Conservation (phyloP, 1,140 invertebrate genomes). For the Branchinecta lindahli region DNA sequence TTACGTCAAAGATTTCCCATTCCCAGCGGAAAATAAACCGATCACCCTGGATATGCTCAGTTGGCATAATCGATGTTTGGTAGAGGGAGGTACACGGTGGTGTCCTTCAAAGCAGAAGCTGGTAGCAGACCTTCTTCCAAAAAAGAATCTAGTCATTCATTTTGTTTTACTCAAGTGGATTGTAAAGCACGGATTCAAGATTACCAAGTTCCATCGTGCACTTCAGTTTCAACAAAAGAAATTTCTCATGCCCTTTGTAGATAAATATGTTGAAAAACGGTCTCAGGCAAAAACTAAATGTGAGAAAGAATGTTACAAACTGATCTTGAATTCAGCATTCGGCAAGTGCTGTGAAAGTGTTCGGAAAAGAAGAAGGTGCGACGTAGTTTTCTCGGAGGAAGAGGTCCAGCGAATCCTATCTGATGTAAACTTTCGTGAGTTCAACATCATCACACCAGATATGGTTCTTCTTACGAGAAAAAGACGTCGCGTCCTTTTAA, state of each 20-base stretch:
- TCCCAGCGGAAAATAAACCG: background rate
- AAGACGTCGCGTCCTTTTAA: background rate
- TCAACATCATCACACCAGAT: background rate
- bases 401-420: background rate
- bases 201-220: background rate
- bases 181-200: background rate
- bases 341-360: background rate
- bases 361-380: background rate
- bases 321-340: background rate
- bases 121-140: background rate
- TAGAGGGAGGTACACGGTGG: background rate
- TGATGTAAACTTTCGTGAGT: background rate
- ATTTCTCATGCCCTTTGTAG: background rate
- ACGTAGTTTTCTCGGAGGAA: background rate
- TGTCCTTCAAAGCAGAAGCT: background rate
- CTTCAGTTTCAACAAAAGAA: background rate
- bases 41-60: background rate
- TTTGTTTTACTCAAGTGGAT: background rate
- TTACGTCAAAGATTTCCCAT: background rate
- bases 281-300: slow-evolving; percentile 2
- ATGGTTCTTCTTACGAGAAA: background rate
- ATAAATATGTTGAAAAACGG: background rate
- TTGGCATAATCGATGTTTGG: background rate
- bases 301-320: background rate
- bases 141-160: background rate